Conservation (phyloP, 2,888 invertebrate genomes). For the Andrena flavipes region DNA sequence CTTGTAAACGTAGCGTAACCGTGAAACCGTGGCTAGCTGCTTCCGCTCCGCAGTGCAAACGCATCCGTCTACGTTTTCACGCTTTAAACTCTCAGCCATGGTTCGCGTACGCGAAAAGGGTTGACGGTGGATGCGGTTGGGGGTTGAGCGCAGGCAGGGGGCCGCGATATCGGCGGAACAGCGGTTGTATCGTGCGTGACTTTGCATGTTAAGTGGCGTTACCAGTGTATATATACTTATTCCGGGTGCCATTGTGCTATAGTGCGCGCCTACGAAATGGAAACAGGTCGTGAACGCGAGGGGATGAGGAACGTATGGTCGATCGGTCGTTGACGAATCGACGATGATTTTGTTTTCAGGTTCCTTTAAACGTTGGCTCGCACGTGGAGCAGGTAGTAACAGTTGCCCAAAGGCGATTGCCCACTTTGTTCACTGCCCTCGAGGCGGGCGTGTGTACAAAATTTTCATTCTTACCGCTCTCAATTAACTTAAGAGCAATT, state of each 20-base stretch:
- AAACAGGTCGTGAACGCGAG: constrained; percentile 21
- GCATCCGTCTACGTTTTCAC: constrained; percentile 11
- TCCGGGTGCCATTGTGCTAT: constrained; percentile 14
- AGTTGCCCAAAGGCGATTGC: constrained; percentile 35
- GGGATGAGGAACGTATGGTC: constrained; percentile 3
- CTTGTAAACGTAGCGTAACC: background rate
- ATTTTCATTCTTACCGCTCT: constrained; percentile 52
- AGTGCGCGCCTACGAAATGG: constrained; percentile 17
- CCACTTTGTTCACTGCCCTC: constrained; percentile 38
- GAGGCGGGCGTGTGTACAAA: constrained; percentile 40
- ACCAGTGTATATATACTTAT: constrained; percentile 37
- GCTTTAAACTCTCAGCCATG: background rate
- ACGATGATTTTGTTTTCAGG: background rate
- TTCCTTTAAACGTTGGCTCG: background rate
- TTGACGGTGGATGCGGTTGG: background rate
- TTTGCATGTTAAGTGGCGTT: constrained; percentile 74
- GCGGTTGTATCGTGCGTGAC: constrained; percentile 76
- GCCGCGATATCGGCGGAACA: constrained; percentile 64
- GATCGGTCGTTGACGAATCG: background rate
- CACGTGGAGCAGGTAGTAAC: background rate
- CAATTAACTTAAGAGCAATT: constrained; percentile 52
- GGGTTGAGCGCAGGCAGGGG: constrained; percentile 7
- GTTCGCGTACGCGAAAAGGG: background rate
- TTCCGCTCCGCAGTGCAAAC: constrained; percentile 2
- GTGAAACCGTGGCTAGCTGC: constrained; percentile 7